Evolutionary conservation across 2,888 invertebrate species (phyloP).

Genomic region (Leucania comma): DNA sequence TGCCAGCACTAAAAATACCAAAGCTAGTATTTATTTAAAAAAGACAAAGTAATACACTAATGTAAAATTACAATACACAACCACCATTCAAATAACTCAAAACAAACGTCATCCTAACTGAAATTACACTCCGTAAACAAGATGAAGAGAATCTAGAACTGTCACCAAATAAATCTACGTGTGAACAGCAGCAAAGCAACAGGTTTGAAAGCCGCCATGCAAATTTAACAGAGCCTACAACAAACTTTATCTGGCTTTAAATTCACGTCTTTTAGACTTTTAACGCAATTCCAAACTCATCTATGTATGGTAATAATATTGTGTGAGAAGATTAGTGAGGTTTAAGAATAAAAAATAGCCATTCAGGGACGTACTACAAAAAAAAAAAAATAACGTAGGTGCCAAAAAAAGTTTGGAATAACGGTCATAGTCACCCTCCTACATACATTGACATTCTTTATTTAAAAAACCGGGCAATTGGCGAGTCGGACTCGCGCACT

Average conservation of each 20-base stretch:
- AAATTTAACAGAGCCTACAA: conserved; percentile 62
- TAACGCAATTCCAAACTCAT: not conserved
- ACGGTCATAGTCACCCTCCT: too few species aligned
- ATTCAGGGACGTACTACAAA: not conserved
- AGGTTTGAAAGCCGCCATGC: conserved; percentile 61
- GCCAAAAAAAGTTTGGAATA: too few species aligned
- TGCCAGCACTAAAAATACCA: not conserved
- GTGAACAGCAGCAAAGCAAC: conserved; percentile 56
- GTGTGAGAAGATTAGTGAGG: not conserved
- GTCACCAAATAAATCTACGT: conserved; percentile 62
- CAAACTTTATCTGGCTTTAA: conserved; percentile 47
- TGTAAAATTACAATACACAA: not conserved
- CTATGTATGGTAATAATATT: not conserved
- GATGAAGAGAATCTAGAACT: conserved; percentile 42
- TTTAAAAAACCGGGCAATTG: too few species aligned
- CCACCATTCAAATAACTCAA: not conserved
- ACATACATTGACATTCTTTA: too few species aligned
- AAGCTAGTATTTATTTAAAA: not conserved
- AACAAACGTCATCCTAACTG: conserved; percentile 2
- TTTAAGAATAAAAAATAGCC: not conserved
- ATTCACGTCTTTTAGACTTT: conserved; percentile 49
- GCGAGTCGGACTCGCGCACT: too few species aligned
- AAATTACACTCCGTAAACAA: conserved; percentile 33
- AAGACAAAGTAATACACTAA: not conserved
- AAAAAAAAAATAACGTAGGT: too few species aligned